Evolutionary conservation across 2,888 invertebrate species (phyloP).

Genomic region (Vannuccia rotundouncinata): DNA sequence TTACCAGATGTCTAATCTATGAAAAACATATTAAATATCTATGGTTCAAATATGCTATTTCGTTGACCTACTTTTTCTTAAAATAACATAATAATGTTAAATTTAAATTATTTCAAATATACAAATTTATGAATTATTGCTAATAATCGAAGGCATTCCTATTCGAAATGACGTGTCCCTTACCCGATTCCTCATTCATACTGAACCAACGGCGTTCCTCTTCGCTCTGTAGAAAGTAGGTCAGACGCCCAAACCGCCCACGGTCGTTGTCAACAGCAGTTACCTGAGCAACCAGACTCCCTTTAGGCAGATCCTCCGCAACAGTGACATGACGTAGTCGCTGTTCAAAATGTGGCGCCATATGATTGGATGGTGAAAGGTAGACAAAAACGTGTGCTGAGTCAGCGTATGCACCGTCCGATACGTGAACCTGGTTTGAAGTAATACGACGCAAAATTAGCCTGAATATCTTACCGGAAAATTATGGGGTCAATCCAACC

Average conservation of each 20-base stretch:
- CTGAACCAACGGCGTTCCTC: background rate
- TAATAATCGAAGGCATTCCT: too few species aligned
- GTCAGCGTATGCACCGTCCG: constrained; percentile 4
- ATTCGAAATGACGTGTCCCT: too few species aligned
- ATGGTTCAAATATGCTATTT: too few species aligned
- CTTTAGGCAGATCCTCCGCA: background rate
- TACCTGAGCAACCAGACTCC: background rate
- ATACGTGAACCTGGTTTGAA: background rate
- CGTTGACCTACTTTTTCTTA: too few species aligned
- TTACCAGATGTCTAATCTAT: too few species aligned
- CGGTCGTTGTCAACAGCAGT: background rate
- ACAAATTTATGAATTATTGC: too few species aligned
- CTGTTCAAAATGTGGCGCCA: background rate
- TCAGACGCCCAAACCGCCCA: background rate
- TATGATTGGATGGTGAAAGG: background rate
- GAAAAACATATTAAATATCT: too few species aligned
- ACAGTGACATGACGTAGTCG: background rate
- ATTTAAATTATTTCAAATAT: too few species aligned
- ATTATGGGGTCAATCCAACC: too few species aligned
- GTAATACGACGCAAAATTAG: background rate
- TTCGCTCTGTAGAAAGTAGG: background rate
- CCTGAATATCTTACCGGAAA: too few species aligned
- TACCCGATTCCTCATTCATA: background rate
- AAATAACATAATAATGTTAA: too few species aligned
- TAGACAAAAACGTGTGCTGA: background rate